Conservation (phyloP, 2,888 invertebrate genomes). For the Arge pagana region DNA sequence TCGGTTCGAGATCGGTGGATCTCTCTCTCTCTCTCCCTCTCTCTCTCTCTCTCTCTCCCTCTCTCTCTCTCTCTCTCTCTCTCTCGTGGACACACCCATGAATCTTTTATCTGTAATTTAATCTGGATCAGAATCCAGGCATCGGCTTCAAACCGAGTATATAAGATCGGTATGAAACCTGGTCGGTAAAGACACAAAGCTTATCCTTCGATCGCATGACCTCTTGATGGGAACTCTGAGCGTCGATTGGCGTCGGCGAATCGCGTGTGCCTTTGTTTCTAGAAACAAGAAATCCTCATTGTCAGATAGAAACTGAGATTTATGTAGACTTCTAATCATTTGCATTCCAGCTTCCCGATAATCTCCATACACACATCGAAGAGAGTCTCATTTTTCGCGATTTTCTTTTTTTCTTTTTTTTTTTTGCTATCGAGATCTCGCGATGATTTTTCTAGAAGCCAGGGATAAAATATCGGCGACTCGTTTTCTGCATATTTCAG, state of each 20-base stretch:
- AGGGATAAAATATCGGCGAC: too few species aligned
- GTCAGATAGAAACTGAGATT: conserved; percentile 1
- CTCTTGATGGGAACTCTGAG: conserved; percentile 40
- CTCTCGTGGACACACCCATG: conserved; percentile 38
- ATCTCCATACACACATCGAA: too few species aligned
- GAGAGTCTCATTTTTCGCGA: too few species aligned
- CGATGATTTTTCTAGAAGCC: too few species aligned
- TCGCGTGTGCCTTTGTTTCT: conserved; percentile 42
- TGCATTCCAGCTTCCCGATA: conserved; percentile 9
- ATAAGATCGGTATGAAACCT: conserved; percentile 34
- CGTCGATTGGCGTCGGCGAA: conserved; percentile 49
- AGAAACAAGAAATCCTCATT: background rate
- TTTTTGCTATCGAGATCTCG: too few species aligned
- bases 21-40: too few species aligned
- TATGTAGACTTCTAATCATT: conserved; percentile 9
- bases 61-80: too few species aligned
- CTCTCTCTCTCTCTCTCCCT: too few species aligned
- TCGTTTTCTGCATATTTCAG: too few species aligned
- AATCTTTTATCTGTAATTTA: conserved; percentile 52
- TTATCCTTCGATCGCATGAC: conserved; percentile 47
- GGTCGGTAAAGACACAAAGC: conserved; percentile 45
- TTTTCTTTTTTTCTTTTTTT: too few species aligned
- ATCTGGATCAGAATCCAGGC: conserved; percentile 51
- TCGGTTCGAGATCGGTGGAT: too few species aligned
- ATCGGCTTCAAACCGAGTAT: conserved; percentile 26